Base-by-base conservation (phyloP, 1,140 invertebrate genomes). In the Phortica variegata region DNA sequence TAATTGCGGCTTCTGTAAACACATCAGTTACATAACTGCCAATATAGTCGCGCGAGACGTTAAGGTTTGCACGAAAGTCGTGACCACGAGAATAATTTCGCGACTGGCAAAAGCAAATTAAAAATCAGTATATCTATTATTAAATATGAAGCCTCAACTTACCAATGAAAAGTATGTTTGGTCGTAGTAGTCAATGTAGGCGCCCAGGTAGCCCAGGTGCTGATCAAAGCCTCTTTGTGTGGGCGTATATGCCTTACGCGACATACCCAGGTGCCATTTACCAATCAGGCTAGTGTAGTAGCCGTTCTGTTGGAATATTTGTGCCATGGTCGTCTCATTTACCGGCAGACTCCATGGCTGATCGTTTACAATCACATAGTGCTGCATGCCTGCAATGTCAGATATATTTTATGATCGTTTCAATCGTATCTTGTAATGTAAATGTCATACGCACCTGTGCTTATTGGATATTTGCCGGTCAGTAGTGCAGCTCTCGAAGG, bases 241-340 rank as follows among this genome's bases (percentile, higher is more conserved):
- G 1, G 92, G 91, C 4, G 89, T 87, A 61, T 87, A 91, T 44
- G 84, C 82, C 16, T 77, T 80, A 20, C 81, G 80, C 48, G 82
- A 84, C 58, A 81, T 85, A 2, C 90, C 91, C 39, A 91, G 78
- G 65, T 94, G 91, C 92, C 92, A 95, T 79, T 96, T 95, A 10
- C 93, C 93, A 15, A 95, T 81, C 10, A 89, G 81, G 72, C 89
- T 86, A 0, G 90, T 93, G 4, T 76, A 75, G 70, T 95, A 96
- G 0, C 91, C 91, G 1, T 83, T 65, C 32, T 85, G 79, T 63
- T 84, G 84, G 18, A 96, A 78, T 60, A 87, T 83, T 74, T 93
- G 77, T 0, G 91, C 88, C 41, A 95, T 73, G 19, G 90, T 74
- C 60, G 84, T 88, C 68, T 90, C 84, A 17, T 81, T 79, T 2